phyloP scores from a whole-genome alignment of 2,113 vertebrate genomes.

The Merops nubicus region DNA sequence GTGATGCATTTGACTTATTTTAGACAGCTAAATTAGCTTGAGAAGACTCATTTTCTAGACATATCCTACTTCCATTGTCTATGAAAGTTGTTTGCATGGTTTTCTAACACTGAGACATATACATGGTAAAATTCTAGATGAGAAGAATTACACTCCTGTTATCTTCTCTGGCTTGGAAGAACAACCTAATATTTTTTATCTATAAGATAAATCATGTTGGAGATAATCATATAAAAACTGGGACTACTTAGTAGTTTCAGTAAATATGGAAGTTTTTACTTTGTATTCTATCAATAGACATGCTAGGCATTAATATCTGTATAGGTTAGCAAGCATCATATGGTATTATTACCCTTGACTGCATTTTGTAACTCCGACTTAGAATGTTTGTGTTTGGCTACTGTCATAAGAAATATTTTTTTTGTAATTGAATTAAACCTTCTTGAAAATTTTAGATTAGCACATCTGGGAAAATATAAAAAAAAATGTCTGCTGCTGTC shows the following conservation, averaged over 20 bases:
- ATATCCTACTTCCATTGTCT: neutral
- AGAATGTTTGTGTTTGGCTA: neutral
- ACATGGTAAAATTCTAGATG: rapidly evolving
- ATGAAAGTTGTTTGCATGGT: neutral
- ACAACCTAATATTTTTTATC: no score
- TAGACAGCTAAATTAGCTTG: neutral
- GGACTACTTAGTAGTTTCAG: neutral
- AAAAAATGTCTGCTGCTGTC: neutral
- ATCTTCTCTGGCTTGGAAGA: no score
- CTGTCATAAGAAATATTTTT: neutral
- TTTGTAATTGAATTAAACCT: neutral
- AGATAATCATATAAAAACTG: neutral
- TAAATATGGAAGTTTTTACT: neutral
- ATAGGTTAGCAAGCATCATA: neutral
- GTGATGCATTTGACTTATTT: neutral
- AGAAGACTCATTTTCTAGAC: neutral
- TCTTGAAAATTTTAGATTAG: neutral
- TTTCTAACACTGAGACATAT: neutral
- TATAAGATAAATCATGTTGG: neutral
- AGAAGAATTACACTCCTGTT: neutral
- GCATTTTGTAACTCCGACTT: neutral
- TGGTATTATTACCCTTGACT: neutral
- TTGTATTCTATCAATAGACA: neutral
- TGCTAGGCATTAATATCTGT: neutral
- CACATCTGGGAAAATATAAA: neutral